Base-by-base conservation (phyloP, 2,797 vertebrate genomes). In the Emys orbicularis region DNA sequence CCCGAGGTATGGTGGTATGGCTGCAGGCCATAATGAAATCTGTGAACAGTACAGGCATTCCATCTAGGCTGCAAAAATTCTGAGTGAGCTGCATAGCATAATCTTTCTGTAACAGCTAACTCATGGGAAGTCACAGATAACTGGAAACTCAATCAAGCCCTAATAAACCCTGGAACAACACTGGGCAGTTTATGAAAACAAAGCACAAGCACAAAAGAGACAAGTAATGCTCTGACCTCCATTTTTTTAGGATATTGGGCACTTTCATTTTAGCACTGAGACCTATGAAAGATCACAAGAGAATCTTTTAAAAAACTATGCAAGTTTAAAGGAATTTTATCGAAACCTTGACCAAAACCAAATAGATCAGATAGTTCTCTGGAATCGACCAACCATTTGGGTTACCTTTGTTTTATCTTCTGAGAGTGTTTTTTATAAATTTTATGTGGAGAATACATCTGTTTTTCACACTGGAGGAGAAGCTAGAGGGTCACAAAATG, bases 11-110 rank as follows among this genome's bases (percentile, higher is more conserved):
- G 86, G 41, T 5, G 74, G 7, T 47, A 12, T 11, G 77, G 84
- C 90, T 93, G 93, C 85, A 88, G 90, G 85, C 94, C 65, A 54
- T 23, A 72, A 19, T 53, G 11, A 50, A 23, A 18, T 0, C 19
- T 12, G 23, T 3, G 53, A 52, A 49, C 50, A 47, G 49, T 1
- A 27, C 57, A 34, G 87, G 49, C n/a, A 16, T n/a, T 19, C 50
- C 54, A 77, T 76, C 41, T 2, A 11, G 88, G 88, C 84, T 86
- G 5, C 25, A 25, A 1, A 76, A 47, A 31, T 7, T 68, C 79
- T 29, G 31, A 57, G 0, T 0, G 6, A 29, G 12, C 65, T 44
- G 83, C 0, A 0, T 52, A 54, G 4, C 83, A 56, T 49, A 2
- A 68, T 16, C 74, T 19, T 21, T 59, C 81, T 52, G 80, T 50